These are phyloP conservation scores for Pyrrhia umbra DNA, from an alignment of 2,888 invertebrate species.

Conservation along the genomic window DNA sequence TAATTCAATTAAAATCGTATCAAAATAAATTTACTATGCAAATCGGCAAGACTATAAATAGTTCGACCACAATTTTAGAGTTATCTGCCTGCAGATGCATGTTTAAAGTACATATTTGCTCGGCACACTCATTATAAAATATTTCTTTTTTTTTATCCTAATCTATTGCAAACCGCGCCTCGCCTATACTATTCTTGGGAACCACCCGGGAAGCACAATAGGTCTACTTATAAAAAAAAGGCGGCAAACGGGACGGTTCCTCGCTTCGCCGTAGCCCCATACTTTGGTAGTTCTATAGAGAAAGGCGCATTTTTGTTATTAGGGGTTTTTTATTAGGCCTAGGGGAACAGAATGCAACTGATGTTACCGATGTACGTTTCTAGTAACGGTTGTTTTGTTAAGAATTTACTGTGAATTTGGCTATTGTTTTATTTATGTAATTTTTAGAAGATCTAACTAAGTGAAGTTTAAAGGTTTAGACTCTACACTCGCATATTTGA, in stretches of 20 bases:
- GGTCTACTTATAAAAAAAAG: slow-evolving; percentile 50
- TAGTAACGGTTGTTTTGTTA: slow-evolving; percentile 42
- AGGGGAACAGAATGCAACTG: slow-evolving; percentile 19
- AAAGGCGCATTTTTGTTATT: slow-evolving; percentile 52
- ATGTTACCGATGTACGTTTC: slow-evolving; percentile 20
- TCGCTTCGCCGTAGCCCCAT: slow-evolving; percentile 35
- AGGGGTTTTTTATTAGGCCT: slow-evolving; percentile 47
- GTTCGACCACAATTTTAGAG: too few species aligned
- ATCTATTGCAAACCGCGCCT: slow-evolving; percentile 60
- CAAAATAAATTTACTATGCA: slow-evolving; percentile 4
- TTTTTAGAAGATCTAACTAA: neutral
- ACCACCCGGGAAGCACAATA: slow-evolving; percentile 45
- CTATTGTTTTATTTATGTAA: slow-evolving; percentile 21
- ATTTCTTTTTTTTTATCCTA: slow-evolving; percentile 35
- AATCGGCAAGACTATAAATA: neutral
- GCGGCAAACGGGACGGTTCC: slow-evolving; percentile 29
- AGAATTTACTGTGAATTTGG: slow-evolving; percentile 29
- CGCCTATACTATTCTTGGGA: slow-evolving; percentile 44
- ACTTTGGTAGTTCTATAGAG: slow-evolving; percentile 23
- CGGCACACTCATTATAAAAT: slow-evolving; percentile 12
- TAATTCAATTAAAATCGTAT: slow-evolving; percentile 26
- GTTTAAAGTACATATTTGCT: slow-evolving; percentile 1
- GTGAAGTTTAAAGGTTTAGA: neutral
- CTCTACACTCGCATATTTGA: too few species aligned
- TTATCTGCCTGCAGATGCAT: neutral